Evolutionary conservation across 2,113 vertebrate genomes (phyloP).

Genomic region (Turnix velox): DNA sequence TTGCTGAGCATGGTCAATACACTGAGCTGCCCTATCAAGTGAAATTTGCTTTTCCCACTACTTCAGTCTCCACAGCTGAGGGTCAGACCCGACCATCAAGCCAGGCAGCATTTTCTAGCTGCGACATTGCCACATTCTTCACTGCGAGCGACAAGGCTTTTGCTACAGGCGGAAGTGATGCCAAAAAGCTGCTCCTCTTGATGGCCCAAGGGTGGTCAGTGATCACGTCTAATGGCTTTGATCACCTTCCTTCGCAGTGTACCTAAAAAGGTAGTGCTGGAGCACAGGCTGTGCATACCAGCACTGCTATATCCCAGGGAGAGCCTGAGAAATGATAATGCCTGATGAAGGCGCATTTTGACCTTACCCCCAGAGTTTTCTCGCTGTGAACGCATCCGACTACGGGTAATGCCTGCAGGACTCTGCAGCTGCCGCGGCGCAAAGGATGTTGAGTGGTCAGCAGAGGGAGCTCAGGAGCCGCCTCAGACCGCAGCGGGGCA

Average conservation of each 20-base stretch:
- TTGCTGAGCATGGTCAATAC: background rate
- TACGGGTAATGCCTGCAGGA: too few species aligned
- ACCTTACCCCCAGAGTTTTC: fast-evolving
- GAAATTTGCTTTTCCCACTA: background rate
- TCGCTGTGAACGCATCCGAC: fast-evolving
- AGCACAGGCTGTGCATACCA: fast-evolving
- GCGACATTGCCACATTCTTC: fast-evolving
- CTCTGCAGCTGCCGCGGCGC: too few species aligned
- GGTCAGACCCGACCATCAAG: background rate
- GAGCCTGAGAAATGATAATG: fast-evolving
- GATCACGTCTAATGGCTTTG: fast-evolving
- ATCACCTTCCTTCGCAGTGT: too few species aligned
- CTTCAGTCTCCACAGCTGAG: background rate
- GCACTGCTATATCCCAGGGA: fast-evolving
- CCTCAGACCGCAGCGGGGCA: background rate
- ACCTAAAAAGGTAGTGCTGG: fast-evolving
- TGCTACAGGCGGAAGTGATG: fast-evolving
- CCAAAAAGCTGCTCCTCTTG: background rate
- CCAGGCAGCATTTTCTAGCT: background rate
- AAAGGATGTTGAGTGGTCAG: too few species aligned
- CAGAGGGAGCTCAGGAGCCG: background rate
- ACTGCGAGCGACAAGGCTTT: fast-evolving
- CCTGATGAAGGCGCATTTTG: fast-evolving
- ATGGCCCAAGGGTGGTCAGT: fast-evolving
- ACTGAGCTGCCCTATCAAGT: fast-evolving